Evolutionary conservation across 2,113 vertebrate genomes (phyloP).

Genomic region (Lota lota): DNA sequence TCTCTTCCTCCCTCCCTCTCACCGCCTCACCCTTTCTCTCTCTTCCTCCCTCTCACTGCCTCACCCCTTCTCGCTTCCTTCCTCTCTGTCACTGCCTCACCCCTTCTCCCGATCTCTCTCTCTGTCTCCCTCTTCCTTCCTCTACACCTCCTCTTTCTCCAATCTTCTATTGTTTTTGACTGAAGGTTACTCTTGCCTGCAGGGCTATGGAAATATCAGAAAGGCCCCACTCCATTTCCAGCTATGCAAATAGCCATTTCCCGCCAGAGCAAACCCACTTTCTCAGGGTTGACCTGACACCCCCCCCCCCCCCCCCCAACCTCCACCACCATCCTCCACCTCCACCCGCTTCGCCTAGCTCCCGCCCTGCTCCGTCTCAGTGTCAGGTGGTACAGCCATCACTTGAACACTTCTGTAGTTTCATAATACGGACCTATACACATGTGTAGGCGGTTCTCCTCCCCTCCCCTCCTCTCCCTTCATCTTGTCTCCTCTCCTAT

Average conservation of each 20-base stretch:
- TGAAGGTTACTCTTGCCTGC: constrained; percentile 80
- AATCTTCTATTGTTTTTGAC: constrained; percentile 55
- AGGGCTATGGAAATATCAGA: constrained; percentile 73
- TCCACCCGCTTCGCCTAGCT: constrained; percentile 35
- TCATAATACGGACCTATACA: background rate
- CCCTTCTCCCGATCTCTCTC: constrained; percentile 15
- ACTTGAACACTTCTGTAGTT: background rate
- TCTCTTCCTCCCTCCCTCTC: no score
- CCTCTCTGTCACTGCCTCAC: constrained; percentile 21
- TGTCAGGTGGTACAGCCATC: no score
- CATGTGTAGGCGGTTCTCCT: no score
- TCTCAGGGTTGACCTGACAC: constrained; percentile 44
- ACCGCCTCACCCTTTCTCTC: background rate
- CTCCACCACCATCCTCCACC: constrained; percentile 49
- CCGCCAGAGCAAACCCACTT: constrained; percentile 84
- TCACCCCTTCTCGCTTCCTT: constrained; percentile 25
- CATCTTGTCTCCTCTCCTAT: no score
- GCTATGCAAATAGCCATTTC: constrained; percentile 82
- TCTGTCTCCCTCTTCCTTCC: constrained; percentile 9
- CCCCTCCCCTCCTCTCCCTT: no score
- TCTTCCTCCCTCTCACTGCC: constrained; percentile 29
- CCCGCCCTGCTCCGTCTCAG: constrained; percentile 32
- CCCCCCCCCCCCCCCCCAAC: constrained; percentile 47
- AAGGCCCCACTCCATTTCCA: constrained; percentile 70
- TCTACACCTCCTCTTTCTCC: constrained; percentile 20